Base-by-base conservation (phyloP, 2,113 vertebrate genomes). In the Amazona vittata region DNA sequence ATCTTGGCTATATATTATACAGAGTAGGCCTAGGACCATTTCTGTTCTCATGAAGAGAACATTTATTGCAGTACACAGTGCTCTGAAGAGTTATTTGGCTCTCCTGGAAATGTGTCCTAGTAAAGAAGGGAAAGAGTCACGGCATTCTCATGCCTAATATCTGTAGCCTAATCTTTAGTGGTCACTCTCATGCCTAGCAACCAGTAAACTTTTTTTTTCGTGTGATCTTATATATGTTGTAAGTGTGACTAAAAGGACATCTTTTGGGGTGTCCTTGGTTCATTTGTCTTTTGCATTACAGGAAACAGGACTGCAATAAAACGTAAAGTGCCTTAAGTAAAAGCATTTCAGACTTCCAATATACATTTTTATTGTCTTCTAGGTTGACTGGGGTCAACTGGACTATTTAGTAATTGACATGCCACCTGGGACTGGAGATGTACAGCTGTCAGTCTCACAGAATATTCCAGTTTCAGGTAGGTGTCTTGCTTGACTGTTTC, bases 361-460 rank as follows among this genome's bases (percentile, higher is more conserved):
- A 18, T 57, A 21, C 1, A 3, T 84, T 62, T 96, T 18, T 88
- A 39, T 87, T 90, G 1, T 79, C 52, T 97, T 98, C 73, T 84
- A 99, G 99, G 99, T 99, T 80, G 99, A 99, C 59, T 99, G 99
- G 99, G 99, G 99, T 22, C 97, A 98, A 1, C 91, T 99, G 98
- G 99, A 99, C 93, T 99, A 99, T 87, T 97, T 99, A 86, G 98
- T 99, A n/a, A 97, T 99, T 81, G 99, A 99, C 97, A 99, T 99
- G 99, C 99, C 99, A 52, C 99, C 99, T 60, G 99, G 99, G 73
- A 99, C 99, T 22, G 99, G 99, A 97, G 99, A 99, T 89, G 99
- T 99, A 17, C 99, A 99, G 69, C 98, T 99, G 64, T 99, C 99
- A 22, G 97, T 99, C 79, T 98, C 99, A 43, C 99, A 99, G 97